phyloP scores from a whole-genome alignment of 2,797 vertebrate species.

The Ptychobarbus kaznakovi region DNA sequence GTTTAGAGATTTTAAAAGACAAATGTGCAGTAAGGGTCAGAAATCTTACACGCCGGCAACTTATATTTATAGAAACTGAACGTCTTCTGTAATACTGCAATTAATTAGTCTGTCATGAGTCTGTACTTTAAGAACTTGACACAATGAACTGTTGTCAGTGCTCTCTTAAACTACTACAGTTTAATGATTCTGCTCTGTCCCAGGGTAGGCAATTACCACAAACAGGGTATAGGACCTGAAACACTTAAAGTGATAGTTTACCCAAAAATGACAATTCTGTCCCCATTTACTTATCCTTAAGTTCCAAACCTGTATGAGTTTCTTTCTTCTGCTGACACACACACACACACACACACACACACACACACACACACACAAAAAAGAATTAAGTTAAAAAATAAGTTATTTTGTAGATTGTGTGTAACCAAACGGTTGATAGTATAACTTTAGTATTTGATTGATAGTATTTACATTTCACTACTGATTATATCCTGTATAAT shows the following conservation, averaged over 20 bases:
- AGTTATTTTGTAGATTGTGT: background rate
- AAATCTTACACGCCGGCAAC: background rate
- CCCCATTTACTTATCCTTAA: background rate
- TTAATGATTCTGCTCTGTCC: background rate
- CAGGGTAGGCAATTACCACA: background rate
- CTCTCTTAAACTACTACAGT: background rate
- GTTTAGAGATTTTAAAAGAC: background rate
- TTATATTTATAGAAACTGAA: background rate
- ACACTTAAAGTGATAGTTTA: background rate
- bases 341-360: background rate
- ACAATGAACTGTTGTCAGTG: background rate
- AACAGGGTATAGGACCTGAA: background rate
- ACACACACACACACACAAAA: background rate
- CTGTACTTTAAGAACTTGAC: background rate
- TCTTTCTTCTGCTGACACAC: background rate
- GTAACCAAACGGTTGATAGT: background rate
- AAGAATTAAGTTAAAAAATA: background rate
- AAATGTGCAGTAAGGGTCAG: background rate
- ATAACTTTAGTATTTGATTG: too few relatives aligned
- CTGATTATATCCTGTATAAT: too few relatives aligned
- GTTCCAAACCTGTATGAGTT: background rate
- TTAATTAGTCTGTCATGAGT: constrained; percentile 10
- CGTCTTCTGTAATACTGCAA: background rate
- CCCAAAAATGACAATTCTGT: too few relatives aligned
- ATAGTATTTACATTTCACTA: too few relatives aligned